Base-by-base conservation (phyloP, 1,140 invertebrate genomes). In the Solenopsis fugax region DNA sequence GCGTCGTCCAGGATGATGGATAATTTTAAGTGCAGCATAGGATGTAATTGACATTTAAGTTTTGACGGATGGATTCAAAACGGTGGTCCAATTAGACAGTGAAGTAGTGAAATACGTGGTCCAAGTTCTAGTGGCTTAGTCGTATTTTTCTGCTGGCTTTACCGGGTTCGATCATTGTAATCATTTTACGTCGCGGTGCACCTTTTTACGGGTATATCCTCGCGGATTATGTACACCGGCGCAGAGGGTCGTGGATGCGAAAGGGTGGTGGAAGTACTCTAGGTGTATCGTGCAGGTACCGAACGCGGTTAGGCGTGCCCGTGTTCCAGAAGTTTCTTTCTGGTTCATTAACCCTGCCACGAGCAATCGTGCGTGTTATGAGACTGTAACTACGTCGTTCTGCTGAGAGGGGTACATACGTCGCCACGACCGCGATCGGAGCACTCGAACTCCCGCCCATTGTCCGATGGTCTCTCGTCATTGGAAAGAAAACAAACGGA, bases 31-130 rank as follows among this genome's bases (percentile, higher is more conserved):
- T 50, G 64, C 52, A 67, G 4, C 41, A 60, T 84, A 84, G 77
- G 50, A 78, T 77, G 67, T 87, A 90, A 90, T 90, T 67, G 67
- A 87, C 71, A 73, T 82, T 87, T 75, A 81, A 24, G 75, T 75
- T 87, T 69, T 62, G 77, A 75, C 21, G 29, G 29, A 13, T 37
- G 18, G 6, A 54, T 37, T 73, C 3, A 6, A 50, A 84, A 73
- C 80, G 54, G 54, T 7, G 80, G 80, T 84, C 80, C 80, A 84
- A 84, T 34, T 84, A 60, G 52, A 81, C 54, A 60, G 80, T 41
- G 50, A 73, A 50, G 41, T 48, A 75, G 54, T 69, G n/a, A 24
- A 48, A 45, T 84, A 37, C 24, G 41, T 62, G 80, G 69, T 84
- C 80, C 80, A 84, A 84, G 13, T 73, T 84, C 7, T 75, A 75